These are phyloP conservation scores for Rafetus swinhoei DNA, from an alignment of 2,113 vertebrate species.

Conservation along the genomic window DNA sequence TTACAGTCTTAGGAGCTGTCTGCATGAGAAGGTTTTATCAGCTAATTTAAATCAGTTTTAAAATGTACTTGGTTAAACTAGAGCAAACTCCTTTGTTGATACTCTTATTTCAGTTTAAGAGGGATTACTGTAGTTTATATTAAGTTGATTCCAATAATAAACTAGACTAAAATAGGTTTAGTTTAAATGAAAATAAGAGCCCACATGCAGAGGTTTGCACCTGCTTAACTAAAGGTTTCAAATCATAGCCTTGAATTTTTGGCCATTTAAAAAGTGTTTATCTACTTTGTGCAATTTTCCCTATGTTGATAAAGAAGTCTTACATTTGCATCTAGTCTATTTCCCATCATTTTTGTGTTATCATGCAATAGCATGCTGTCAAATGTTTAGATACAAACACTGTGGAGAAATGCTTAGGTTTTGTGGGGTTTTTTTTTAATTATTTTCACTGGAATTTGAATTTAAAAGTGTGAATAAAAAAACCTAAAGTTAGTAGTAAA, in stretches of 20 bases:
- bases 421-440: background rate
- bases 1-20: background rate
- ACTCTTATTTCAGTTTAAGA: background rate
- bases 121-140: background rate
- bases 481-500: background rate
- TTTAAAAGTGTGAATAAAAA: background rate
- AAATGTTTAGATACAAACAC: background rate
- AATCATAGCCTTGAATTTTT: background rate
- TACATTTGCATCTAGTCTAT: background rate
- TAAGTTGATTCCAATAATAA: background rate
- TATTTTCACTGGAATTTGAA: background rate
- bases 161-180: background rate
- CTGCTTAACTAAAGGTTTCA: background rate
- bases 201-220: background rate
- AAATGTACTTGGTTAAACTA: background rate
- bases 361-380: rapidly evolving
- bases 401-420: background rate
- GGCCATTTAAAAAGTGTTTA: background rate
- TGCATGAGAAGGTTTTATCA: background rate
- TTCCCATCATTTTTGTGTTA: background rate
- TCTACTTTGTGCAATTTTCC: background rate
- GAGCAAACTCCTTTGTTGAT: background rate
- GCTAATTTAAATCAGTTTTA: background rate
- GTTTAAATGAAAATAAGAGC: background rate
- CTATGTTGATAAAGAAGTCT: background rate